These are phyloP conservation scores for Callocephalon fimbriatum DNA, from an alignment of 2,113 vertebrate genomes.

Conservation along the genomic window DNA sequence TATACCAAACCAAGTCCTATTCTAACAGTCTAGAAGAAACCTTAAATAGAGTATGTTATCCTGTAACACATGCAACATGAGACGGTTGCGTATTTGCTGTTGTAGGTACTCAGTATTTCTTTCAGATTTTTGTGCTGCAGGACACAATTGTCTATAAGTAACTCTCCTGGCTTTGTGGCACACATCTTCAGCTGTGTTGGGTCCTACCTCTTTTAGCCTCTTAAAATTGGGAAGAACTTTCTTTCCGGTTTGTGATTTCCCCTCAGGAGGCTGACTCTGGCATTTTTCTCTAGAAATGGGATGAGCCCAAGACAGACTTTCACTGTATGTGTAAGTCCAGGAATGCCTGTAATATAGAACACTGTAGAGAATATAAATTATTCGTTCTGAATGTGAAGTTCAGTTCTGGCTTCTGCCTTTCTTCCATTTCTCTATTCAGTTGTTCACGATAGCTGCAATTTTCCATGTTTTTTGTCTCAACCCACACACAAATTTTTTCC, in stretches of 20 bases:
- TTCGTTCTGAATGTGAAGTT: not conserved
- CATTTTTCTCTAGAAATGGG: not conserved
- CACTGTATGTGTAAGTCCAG: not conserved
- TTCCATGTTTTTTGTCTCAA: conserved; percentile 54
- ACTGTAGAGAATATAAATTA: not conserved
- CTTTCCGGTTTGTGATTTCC: not conserved
- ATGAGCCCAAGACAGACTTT: not conserved
- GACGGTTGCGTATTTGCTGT: not conserved
- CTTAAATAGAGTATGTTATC: not conserved
- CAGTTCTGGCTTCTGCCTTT: conserved; percentile 37
- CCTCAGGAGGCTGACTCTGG: not conserved
- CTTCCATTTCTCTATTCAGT: conserved; percentile 19
- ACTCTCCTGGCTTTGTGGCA: not conserved
- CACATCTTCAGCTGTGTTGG: not conserved
- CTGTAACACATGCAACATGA: not conserved
- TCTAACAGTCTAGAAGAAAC: not conserved
- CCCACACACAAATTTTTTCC: conserved; percentile 24
- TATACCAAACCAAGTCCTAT: not conserved
- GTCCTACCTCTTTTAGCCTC: not conserved
- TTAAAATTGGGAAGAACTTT: not conserved
- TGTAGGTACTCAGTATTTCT: not conserved
- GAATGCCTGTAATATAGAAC: not conserved
- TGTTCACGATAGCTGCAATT: conserved; percentile 37
- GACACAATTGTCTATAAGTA: not conserved
- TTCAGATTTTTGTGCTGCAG: not conserved